phyloP scores from a whole-genome alignment of 2,797 vertebrate species.

The Platalea minor region DNA sequence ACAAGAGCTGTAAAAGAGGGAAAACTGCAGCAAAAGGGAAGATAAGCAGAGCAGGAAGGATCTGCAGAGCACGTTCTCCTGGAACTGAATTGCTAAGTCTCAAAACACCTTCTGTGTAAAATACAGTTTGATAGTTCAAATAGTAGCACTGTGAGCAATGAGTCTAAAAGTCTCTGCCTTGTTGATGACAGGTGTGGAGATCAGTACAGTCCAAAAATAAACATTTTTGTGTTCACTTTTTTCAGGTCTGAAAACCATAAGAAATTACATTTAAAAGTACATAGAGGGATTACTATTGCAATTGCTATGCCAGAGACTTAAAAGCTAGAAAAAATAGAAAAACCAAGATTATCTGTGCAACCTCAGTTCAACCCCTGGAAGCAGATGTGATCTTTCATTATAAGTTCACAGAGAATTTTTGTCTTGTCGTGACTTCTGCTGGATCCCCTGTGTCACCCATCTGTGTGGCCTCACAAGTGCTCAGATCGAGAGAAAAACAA shows the following conservation, averaged over 20 bases:
- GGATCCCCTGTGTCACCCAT: not conserved
- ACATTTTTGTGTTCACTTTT: not conserved
- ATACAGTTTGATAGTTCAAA: not conserved
- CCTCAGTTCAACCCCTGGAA: not conserved
- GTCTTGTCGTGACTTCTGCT: not conserved
- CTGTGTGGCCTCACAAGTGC: not conserved
- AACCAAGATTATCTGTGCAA: not conserved
- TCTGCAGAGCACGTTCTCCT: not conserved
- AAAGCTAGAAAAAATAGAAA: not conserved
- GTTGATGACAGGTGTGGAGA: not conserved
- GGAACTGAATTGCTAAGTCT: not conserved
- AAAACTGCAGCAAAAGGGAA: not conserved
- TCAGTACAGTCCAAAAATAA: not conserved
- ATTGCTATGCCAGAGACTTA: not conserved
- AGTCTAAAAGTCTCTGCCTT: not conserved
- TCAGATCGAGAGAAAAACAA: not conserved
- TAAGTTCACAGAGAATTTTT: not conserved
- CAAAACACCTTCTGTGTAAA: not conserved
- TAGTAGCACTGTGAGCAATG: not conserved
- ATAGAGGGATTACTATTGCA: not conserved
- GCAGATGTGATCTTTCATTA: not conserved
- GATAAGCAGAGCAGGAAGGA: not conserved
- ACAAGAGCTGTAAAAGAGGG: not conserved
- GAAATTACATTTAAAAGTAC: not conserved
- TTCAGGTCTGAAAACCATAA: not conserved